Evolutionary conservation across 1,140 invertebrate genomes (phyloP).

Genomic region (Leptinotarsa undecemlineata): DNA sequence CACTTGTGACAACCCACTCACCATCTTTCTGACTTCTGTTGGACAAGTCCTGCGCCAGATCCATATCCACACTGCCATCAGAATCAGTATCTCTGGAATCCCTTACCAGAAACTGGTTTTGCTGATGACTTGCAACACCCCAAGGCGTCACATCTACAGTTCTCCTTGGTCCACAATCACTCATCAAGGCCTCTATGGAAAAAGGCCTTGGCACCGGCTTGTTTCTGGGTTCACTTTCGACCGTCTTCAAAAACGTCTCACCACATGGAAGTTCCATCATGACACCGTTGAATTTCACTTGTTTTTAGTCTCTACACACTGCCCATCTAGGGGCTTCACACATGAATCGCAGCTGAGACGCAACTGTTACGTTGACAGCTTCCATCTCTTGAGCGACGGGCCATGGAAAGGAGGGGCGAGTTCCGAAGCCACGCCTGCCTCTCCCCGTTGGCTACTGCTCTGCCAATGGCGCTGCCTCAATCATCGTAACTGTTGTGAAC

Average conservation of each 20-base stretch:
- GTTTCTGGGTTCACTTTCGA: slow-evolving; percentile 30
- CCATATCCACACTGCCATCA: slow-evolving; percentile 53
- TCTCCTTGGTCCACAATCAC: slow-evolving; percentile 49
- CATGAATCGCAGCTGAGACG: neutral
- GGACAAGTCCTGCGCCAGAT: slow-evolving; percentile 53
- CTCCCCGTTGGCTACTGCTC: slow-evolving; percentile 33
- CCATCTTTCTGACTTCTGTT: slow-evolving; percentile 51
- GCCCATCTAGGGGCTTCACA: neutral
- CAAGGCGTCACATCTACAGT: slow-evolving; percentile 33
- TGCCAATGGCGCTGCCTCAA: slow-evolving; percentile 41
- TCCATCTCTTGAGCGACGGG: slow-evolving; percentile 24
- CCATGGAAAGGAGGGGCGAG: slow-evolving; percentile 27
- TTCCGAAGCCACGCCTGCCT: slow-evolving; percentile 26
- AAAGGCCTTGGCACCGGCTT: slow-evolving; percentile 54
- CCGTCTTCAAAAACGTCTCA: slow-evolving; percentile 25
- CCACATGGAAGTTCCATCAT: slow-evolving; percentile 40
- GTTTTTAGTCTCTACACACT: neutral
- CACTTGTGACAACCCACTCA: slow-evolving; percentile 13
- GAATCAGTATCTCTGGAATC: slow-evolving; percentile 49
- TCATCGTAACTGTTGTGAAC: slow-evolving; percentile 35
- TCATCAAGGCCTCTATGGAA: slow-evolving; percentile 54
- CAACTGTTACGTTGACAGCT: slow-evolving; percentile 26
- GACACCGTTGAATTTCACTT: neutral
- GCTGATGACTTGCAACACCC: slow-evolving; percentile 33
- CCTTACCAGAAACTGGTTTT: slow-evolving; percentile 33